Percentiles rank a stretch among this genome's conserved stretches.
These are phyloP conservation scores for Poecile atricapillus DNA, from an alignment of 2,113 vertebrate genomes.

Conservation along the genomic window DNA sequence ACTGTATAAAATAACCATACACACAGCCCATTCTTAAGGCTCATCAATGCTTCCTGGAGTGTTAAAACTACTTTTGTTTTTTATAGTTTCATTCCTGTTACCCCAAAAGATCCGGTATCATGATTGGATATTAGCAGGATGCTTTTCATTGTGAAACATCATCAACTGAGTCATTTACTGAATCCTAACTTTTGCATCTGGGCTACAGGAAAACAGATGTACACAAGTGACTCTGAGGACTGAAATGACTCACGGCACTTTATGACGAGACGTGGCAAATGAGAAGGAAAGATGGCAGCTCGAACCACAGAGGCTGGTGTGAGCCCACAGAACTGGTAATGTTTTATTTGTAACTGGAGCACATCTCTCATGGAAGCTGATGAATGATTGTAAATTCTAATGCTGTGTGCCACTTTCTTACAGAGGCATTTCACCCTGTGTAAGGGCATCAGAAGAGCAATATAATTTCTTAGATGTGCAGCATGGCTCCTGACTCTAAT, in stretches of 20 bases:
- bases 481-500: not conserved
- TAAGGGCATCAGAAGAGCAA: not conserved
- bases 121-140: not conserved
- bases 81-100: not conserved
- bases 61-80: not conserved
- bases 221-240: not conserved
- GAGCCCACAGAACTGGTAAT: not conserved
- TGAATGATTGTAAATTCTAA: not conserved
- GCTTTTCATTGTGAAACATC: not conserved
- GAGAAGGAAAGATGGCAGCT: not conserved
- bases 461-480: not conserved
- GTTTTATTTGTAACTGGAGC: not conserved
- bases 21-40: not conserved
- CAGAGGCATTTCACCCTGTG: not conserved
- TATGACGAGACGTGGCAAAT: not conserved
- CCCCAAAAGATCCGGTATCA: not conserved
- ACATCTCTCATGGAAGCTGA: not conserved
- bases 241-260: not conserved
- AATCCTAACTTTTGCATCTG: not conserved
- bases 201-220: not conserved
- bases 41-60: not conserved
- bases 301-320: not conserved
- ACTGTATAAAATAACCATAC: not conserved
- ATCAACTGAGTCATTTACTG: not conserved
- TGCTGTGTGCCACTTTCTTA: not conserved